Evolutionary conservation across 2,888 invertebrate genomes (phyloP), one percentile per base, ranked within the genome.

Genomic region (Aproaerema taeniolella): DNA sequence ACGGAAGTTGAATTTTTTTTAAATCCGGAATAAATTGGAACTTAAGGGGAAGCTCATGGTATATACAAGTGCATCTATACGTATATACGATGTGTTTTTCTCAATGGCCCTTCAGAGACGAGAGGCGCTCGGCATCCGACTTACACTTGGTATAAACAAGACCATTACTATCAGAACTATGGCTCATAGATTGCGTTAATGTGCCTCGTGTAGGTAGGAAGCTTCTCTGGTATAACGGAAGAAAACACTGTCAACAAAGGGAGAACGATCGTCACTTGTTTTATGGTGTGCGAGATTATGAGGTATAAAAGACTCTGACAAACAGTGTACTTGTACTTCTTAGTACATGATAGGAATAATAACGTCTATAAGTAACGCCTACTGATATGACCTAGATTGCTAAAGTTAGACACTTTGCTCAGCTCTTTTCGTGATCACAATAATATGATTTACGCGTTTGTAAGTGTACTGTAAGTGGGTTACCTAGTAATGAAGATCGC

Each of bases 121-220:
- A 38, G 38, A 31, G 31, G 51, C 52, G 53, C 50, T 55, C 33
- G 47, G 39, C 38, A 33, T 61, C 48, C 54, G 25, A 25, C n/a
- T 13, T 34, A 14, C 24, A 36, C 24, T 36, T 28, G 36, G 64
- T 73, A 80, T 78, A 80, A 80, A 80, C 80, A 79, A 76, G 67
- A 49, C 70, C 70, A 70, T 80, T 76, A 80, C 70, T 66, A 78
- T 74, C 70, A 77, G 65, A 77, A 72, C 74, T 74, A 78, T 61
- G 55, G 70, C 62, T 59, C 68, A 63, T 73, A 76, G 70, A 75
- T 79, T 64, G 68, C 59, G 69, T 66, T 76, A 75, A 77, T 75
- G 74, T 61, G 53, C 54, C 64, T 58, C 58, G 61, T 56, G 62
- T 64, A 61, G 67, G 59, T 58, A 9, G 20, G 20, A 20, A 8